Conservation (phyloP, 2,113 vertebrate species). For the Paracanthobrama guichenoti region DNA sequence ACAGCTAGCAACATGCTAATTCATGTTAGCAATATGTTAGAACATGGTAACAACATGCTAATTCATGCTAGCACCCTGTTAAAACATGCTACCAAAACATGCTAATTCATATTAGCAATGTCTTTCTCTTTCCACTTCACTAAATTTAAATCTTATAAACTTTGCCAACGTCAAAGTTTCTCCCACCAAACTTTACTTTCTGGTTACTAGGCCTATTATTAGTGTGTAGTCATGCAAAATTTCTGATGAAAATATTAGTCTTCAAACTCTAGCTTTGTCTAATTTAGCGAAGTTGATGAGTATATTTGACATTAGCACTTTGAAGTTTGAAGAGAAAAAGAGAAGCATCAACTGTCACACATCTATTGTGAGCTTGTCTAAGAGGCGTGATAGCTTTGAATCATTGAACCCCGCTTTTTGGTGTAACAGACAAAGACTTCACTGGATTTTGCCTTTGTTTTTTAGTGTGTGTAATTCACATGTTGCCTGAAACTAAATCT, state of each 20-base stretch:
- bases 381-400: not conserved
- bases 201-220: too few relatives aligned
- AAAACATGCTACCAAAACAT: too few relatives aligned
- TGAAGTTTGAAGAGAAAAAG: constrained; percentile 12
- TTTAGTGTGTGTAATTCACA: not conserved
- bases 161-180: too few relatives aligned
- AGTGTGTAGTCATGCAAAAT: not conserved
- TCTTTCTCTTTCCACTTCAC: too few relatives aligned
- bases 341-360: not conserved
- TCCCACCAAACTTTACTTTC: too few relatives aligned
- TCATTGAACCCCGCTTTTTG: not conserved
- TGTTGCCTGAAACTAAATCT: constrained; percentile 15
- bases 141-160: too few relatives aligned
- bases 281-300: constrained; percentile 1
- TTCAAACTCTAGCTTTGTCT: not conserved
- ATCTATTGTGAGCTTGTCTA: constrained; percentile 24
- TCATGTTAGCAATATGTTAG: too few relatives aligned
- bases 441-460: constrained; percentile 16
- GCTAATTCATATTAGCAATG: too few relatives aligned
- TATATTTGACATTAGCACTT: constrained; percentile 2
- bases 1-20: too few relatives aligned
- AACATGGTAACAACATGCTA: too few relatives aligned
- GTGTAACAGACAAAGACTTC: not conserved
- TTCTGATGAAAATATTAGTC: not conserved
- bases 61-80: too few relatives aligned